A percentile compares a stretch with the other conserved stretches of the same genome.
Conservation (phyloP, 2,888 invertebrate genomes). For the Eupithecia subfuscata region DNA sequence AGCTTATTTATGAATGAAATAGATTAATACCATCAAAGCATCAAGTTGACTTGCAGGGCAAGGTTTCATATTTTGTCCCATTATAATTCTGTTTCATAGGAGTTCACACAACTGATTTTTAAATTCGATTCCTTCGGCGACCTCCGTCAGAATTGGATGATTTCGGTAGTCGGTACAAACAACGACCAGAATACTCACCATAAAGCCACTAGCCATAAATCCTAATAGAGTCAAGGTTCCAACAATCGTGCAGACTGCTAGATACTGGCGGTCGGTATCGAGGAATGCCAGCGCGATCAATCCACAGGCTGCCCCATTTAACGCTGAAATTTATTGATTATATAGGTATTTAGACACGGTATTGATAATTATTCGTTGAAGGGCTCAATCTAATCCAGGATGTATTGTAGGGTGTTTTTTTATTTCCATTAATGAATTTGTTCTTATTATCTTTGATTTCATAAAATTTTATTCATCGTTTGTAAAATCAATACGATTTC, state of each 20-base stretch:
- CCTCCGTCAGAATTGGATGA: background rate
- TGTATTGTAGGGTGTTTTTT: no score
- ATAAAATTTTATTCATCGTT: no score
- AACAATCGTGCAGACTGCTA: conserved; percentile 85
- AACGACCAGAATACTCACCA: conserved; percentile 66
- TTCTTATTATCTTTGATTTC: no score
- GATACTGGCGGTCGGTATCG: conserved; percentile 58
- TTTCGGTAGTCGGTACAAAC: background rate
- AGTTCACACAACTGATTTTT: background rate
- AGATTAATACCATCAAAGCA: no score
- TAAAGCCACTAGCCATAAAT: conserved; percentile 87
- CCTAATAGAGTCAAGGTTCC: conserved; percentile 86
- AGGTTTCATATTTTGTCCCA: background rate
- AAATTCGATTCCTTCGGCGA: background rate
- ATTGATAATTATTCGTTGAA: background rate
- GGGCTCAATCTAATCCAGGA: background rate
- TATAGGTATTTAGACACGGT: conserved; percentile 13
- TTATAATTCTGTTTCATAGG: no score
- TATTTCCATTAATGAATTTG: no score
- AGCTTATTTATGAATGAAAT: no score
- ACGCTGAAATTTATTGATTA: no score
- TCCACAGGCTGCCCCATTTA: conserved; percentile 86
- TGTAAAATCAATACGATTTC: no score
- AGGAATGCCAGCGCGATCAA: conserved; percentile 84
- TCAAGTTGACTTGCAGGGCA: background rate